Evolutionary conservation across 1,140 invertebrate species (phyloP), one percentile per base, ranked within the genome.

Genomic region (roundworm (Caenorhabditis elegans)): DNA sequence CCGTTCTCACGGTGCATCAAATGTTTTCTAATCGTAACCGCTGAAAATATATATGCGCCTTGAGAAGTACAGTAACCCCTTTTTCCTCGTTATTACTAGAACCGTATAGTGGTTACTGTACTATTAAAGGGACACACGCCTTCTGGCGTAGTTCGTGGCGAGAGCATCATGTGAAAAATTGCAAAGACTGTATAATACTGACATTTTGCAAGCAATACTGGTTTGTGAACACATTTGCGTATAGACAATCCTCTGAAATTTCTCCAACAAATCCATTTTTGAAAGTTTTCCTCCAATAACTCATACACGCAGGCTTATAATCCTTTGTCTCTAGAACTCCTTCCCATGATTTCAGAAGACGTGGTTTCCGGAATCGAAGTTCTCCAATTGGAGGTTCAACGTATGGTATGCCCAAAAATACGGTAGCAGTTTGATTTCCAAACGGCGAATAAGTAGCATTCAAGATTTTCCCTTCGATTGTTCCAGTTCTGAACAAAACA

Each of bases 191-290:
- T 43, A 11, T 46, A n/a, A 22, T 22, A n/a, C 34, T 26, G 10
- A 60, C 51, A 17, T 36, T 31, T 17, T 55, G 28, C 8, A 79
- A 8, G 51, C 78, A 79, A 19, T 47, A 76, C 31, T 49, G 4
- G 39, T 48, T 76, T 0, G 75, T 76, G 39, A 53, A 82, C 4
- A 82, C 80, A 34, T 82, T 76, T 13, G 31, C 47, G 28, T 82
- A 47, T 2, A 82, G 75, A 60, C 80, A 82, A 22, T 82, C 80
- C 46, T 82, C 80, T 8, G 70, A 77, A 11, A 77, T 55, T 2
- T 70, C 47, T 5, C 78, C 78, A 10, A 53, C 78, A 46, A 34
- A n/a, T 5, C n/a, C 28, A 17, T 34, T 76, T 47, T 82, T 82
- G 39, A 60, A 55, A 1, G 60, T 82, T 36, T 55, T 31, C 8